These are phyloP conservation scores for Porites divaricata DNA, from an alignment of 92 coral and sea anemone species.

Conservation along the genomic window DNA sequence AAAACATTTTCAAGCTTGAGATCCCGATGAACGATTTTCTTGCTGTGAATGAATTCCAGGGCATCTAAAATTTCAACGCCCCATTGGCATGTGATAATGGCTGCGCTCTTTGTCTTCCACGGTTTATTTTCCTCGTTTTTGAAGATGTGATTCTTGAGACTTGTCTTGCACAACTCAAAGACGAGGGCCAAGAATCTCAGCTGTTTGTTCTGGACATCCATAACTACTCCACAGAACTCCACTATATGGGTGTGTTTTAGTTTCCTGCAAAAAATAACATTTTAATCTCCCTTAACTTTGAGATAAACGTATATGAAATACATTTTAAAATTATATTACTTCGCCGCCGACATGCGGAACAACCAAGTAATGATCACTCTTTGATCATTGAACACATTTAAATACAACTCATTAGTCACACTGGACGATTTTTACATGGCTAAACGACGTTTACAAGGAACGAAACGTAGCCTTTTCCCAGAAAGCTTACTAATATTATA, in stretches of 20 bases:
- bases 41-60: conserved; percentile 17
- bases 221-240: conserved; percentile 25
- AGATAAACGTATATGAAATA: too few relatives aligned
- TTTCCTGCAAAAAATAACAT: background rate
- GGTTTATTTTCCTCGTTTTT: background rate
- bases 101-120: conserved; percentile 24
- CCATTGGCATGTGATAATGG: background rate
- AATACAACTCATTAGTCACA: background rate
- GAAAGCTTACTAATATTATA: too few relatives aligned
- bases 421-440: background rate
- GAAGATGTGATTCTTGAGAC: conserved; percentile 24
- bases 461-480: background rate
- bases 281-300: too few relatives aligned
- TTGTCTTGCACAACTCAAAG: conserved; percentile 21
- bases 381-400: too few relatives aligned
- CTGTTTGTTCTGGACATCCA: background rate
- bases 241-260: conserved; percentile 18
- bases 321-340: too few relatives aligned
- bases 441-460: background rate
- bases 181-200: conserved; percentile 11
- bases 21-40: conserved; percentile 25
- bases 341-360: too few relatives aligned
- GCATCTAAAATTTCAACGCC: conserved; percentile 22
- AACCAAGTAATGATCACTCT: too few relatives aligned
- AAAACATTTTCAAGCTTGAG: conserved; percentile 38